A percentile compares a stretch with the other conserved stretches of the same genome.
Conservation (phyloP, 1,140 invertebrate species). For the Diabrotica undecimpunctata region DNA sequence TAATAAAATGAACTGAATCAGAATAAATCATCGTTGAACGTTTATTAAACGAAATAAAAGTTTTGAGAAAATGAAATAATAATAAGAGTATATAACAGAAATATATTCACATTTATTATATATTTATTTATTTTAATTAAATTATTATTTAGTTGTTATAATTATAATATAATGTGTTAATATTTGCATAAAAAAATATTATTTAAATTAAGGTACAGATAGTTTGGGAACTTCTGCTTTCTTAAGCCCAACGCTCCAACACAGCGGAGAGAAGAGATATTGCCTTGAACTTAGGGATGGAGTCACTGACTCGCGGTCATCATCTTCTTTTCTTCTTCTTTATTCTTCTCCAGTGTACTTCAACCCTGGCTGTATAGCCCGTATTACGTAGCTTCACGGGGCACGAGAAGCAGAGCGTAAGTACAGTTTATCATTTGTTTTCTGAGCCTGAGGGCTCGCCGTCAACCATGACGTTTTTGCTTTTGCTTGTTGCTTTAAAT, state of each 20-base stretch:
- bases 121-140: too few species aligned
- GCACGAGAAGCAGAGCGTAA: not conserved
- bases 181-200: too few species aligned
- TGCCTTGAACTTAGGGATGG: slow-evolving; percentile 11
- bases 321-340: not conserved
- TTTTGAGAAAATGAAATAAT: too few species aligned
- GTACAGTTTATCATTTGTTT: not conserved
- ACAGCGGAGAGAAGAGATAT: slow-evolving; percentile 3
- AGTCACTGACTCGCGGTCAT: slow-evolving; percentile 16
- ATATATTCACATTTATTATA: too few species aligned
- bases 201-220: not conserved
- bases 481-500: not conserved
- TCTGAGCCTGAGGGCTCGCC: not conserved
- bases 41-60: too few species aligned
- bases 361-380: not conserved
- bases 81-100: too few species aligned
- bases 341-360: not conserved
- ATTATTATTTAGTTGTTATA: too few species aligned
- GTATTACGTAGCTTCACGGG: not conserved
- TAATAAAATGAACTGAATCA: too few species aligned
- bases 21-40: too few species aligned
- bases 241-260: not conserved
- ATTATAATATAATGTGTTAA: too few species aligned
- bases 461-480: not conserved
- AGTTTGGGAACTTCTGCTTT: slow-evolving; percentile 4